Evolutionary conservation across 2,888 invertebrate genomes (phyloP).

Genomic region (Nomada flava): DNA sequence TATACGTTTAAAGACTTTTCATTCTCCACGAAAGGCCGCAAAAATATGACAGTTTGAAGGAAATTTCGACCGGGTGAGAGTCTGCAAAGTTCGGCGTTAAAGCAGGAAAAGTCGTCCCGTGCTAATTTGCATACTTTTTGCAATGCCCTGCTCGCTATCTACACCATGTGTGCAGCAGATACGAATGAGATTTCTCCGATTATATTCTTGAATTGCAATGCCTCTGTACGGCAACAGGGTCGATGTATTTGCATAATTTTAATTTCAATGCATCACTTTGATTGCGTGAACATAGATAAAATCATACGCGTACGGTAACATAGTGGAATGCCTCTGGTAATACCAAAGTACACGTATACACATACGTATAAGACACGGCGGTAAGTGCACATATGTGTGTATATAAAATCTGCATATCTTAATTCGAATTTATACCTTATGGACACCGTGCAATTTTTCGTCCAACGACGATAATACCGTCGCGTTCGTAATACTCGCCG

Average conservation of each 20-base stretch:
- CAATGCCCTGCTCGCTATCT: not conserved
- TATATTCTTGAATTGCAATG: constrained; percentile 4
- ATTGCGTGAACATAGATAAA: constrained; percentile 19
- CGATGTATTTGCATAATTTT: constrained; percentile 41
- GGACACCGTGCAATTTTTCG: constrained; percentile 1
- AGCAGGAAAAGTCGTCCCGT: not conserved
- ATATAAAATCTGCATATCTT: constrained; percentile 27
- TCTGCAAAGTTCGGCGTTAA: not conserved
- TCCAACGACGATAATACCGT: constrained; percentile 8
- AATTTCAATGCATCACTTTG: constrained; percentile 36
- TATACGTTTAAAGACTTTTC: not conserved
- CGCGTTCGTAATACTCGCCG: not conserved
- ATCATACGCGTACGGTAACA: constrained; percentile 1
- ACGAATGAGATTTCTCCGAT: constrained; percentile 5
- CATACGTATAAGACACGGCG: not conserved
- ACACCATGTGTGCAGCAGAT: not conserved
- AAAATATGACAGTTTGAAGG: not conserved
- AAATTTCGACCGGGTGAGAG: not conserved
- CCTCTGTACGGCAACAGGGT: not conserved
- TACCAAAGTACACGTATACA: not conserved
- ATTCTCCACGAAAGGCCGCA: not conserved
- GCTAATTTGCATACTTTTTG: constrained; percentile 10
- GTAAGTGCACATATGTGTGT: not conserved
- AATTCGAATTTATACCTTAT: constrained; percentile 9
- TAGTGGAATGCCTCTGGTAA: constrained; percentile 4